These are phyloP conservation scores for Megalurothrips usitatus DNA, from an alignment of 2,888 invertebrate species.

Conservation along the genomic window DNA sequence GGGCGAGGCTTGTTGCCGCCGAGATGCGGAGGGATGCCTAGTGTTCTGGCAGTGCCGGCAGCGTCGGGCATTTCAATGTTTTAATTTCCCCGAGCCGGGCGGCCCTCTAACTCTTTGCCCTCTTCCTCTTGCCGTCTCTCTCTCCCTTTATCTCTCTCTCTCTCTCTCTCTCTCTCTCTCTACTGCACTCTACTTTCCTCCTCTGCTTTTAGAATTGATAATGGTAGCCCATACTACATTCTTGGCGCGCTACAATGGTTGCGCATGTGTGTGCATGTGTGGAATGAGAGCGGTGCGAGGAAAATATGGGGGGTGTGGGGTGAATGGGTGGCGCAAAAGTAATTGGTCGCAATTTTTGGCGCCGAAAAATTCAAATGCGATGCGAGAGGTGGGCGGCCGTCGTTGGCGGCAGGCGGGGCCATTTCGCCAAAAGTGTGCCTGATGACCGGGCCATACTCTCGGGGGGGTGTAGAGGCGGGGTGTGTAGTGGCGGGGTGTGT, in stretches of 20 bases:
- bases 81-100: neutral
- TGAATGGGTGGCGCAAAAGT: neutral
- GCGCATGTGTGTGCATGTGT: neutral
- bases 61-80: neutral
- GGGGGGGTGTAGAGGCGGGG: too few species aligned
- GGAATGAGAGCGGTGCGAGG: too few species aligned
- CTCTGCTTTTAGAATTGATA: slow-evolving; percentile 2
- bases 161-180: neutral
- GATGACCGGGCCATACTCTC: too few species aligned
- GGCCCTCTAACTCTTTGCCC: neutral
- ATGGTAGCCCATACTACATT: neutral
- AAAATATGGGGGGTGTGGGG: too few species aligned
- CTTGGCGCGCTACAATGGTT: neutral
- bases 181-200: neutral
- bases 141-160: too few species aligned
- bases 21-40: neutral
- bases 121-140: neutral
- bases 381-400: neutral
- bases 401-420: too few species aligned
- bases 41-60: neutral
- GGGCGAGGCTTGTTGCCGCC: neutral
- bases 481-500: too few species aligned
- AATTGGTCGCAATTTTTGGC: neutral
- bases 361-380: neutral
- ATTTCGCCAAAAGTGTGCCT: too few species aligned